Conservation (phyloP, 2,113 vertebrate genomes). For the Tiliqua scincoides region DNA sequence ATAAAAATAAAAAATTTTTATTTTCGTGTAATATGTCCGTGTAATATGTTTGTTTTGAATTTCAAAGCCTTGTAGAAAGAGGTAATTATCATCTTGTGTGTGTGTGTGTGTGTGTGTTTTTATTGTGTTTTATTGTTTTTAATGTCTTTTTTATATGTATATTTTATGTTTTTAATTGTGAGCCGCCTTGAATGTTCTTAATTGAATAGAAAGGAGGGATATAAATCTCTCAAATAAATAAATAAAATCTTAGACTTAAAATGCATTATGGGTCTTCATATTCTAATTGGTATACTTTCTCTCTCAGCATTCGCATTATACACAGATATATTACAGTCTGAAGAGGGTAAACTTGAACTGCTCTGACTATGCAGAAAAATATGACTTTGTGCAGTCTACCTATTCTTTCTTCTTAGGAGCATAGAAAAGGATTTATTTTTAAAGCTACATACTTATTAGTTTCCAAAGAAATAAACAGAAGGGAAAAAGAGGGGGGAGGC, state of each 20-base stretch:
- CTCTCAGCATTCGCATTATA: background rate
- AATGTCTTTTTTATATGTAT: no score
- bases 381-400: background rate
- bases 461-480: constrained; percentile 38
- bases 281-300: constrained; percentile 46
- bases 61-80: constrained; percentile 27
- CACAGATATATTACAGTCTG: background rate
- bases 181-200: no score
- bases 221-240: no score
- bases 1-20: no score
- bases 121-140: no score
- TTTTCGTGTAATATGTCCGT: no score
- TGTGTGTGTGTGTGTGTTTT: no score
- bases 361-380: constrained; percentile 28
- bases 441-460: constrained; percentile 7
- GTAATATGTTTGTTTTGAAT: constrained; percentile 20
- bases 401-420: constrained; percentile 22
- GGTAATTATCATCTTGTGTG: background rate
- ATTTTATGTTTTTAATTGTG: no score
- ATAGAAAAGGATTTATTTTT: background rate
- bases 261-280: background rate
- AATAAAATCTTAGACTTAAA: constrained; percentile 12
- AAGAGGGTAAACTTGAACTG: background rate
- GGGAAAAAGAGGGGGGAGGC: no score
- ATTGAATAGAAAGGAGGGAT: no score